Evolutionary conservation across 1,140 invertebrate genomes (phyloP).

Genomic region (Eueides isabella): DNA sequence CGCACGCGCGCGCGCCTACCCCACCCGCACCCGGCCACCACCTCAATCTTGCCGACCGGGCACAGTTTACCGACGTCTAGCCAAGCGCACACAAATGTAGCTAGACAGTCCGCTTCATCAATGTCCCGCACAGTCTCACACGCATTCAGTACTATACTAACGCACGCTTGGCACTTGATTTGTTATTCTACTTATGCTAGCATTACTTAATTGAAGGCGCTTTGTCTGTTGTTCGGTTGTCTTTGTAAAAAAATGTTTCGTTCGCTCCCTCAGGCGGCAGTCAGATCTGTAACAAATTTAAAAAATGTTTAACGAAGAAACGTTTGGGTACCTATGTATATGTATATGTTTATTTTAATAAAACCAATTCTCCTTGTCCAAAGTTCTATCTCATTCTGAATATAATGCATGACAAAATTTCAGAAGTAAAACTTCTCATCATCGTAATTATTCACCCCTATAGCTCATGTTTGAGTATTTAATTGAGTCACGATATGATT

Average conservation of each 20-base stretch:
- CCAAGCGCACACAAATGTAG: conserved; percentile 18
- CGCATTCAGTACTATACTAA: conserved; percentile 21
- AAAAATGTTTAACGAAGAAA: neutral
- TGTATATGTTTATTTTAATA: neutral
- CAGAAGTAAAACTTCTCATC: conserved; percentile 5
- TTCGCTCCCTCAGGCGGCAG: conserved; percentile 40
- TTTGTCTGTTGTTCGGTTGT: conserved; percentile 61
- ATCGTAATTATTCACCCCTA: conserved; percentile 13
- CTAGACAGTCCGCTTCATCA: conserved; percentile 26
- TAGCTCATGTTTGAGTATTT: conserved; percentile 30
- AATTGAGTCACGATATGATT: conserved; percentile 48
- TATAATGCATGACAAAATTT: neutral
- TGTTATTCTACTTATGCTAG: conserved; percentile 51
- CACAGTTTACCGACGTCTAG: conserved; percentile 34
- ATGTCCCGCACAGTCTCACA: conserved; percentile 28
- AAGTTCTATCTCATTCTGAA: neutral
- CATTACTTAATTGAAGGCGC: conserved; percentile 71
- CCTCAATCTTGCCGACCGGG: conserved; percentile 71
- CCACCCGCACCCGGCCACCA: conserved; percentile 73
- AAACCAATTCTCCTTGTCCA: neutral
- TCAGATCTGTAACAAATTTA: conserved; percentile 59
- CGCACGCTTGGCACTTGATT: conserved; percentile 57
- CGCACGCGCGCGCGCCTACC: conserved; percentile 74
- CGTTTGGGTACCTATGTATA: neutral
- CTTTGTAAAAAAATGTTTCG: conserved; percentile 29